These are phyloP conservation scores for Drosophila prosaltans DNA, from an alignment of 1,140 invertebrate genomes.

Conservation along the genomic window DNA sequence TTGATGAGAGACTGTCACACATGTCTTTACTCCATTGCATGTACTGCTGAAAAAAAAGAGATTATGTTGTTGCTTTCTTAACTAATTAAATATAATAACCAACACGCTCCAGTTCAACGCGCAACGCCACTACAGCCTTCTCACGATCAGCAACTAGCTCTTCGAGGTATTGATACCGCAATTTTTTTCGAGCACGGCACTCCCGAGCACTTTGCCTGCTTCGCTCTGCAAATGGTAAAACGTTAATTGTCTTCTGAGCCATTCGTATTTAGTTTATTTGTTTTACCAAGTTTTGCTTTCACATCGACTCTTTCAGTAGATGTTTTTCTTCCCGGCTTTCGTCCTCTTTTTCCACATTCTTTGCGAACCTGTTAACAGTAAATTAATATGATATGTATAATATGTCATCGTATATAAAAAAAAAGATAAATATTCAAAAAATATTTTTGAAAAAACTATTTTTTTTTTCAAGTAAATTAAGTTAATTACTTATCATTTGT, in stretches of 20 bases:
- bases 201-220: constrained; percentile 98
- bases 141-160: constrained; percentile 96
- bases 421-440: too few relatives aligned
- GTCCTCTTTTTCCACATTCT: constrained; percentile 92
- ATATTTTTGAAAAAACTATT: too few relatives aligned
- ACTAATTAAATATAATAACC: constrained; percentile 73
- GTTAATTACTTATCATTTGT: too few relatives aligned
- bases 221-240: constrained; percentile 86
- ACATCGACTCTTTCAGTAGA: constrained; percentile 94
- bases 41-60: constrained; percentile 86
- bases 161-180: constrained; percentile 98
- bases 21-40: constrained; percentile 91
- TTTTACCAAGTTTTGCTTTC: constrained; percentile 94
- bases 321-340: constrained; percentile 93
- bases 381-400: background rate
- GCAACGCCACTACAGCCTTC: constrained; percentile 94
- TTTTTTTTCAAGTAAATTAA: too few relatives aligned
- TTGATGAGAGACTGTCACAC: constrained; percentile 90
- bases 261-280: constrained; percentile 2
- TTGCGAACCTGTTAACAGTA: constrained; percentile 84
- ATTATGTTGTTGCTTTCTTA: constrained; percentile 19
- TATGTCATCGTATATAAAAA: too few relatives aligned
- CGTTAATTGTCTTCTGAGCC: too few relatives aligned
- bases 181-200: constrained; percentile 97
- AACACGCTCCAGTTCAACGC: constrained; percentile 96